Evolutionary conservation across 2,888 invertebrate genomes (phyloP).

Genomic region (Trileptium ribeirensis): DNA sequence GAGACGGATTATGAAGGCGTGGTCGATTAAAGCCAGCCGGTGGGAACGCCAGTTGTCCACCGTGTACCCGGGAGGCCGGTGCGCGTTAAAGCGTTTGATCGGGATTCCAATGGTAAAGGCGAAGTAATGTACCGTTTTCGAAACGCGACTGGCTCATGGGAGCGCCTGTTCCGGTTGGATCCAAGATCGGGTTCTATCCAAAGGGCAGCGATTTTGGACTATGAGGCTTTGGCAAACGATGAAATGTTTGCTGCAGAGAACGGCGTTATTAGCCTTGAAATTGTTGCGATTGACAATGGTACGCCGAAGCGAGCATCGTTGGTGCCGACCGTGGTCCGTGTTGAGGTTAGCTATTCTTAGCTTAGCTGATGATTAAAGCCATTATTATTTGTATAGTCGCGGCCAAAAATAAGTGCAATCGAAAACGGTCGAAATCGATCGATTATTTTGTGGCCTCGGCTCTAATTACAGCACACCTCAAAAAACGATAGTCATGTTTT

Average conservation of each 20-base stretch:
- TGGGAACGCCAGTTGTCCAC: constrained; percentile 72
- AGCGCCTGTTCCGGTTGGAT: not conserved
- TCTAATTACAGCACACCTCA: no score
- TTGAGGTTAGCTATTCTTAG: no score
- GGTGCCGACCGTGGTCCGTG: no score
- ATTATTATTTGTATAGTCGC: no score
- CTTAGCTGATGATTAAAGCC: no score
- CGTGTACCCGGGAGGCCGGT: constrained; percentile 64
- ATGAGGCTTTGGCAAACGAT: not conserved
- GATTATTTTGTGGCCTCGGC: no score
- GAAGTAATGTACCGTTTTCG: not conserved
- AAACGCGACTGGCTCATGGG: not conserved
- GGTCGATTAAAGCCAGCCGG: constrained; percentile 63
- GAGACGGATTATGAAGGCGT: constrained; percentile 67
- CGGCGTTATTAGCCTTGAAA: not conserved
- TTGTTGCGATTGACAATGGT: not conserved
- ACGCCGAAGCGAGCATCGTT: not conserved
- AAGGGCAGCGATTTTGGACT: not conserved
- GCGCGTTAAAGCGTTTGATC: constrained; percentile 65
- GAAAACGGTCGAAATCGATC: no score
- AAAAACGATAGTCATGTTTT: no score
- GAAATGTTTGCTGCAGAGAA: not conserved
- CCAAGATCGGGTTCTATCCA: not conserved
- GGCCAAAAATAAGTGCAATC: no score
- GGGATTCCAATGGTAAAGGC: constrained; percentile 62